Evolutionary conservation across 2,113 vertebrate genomes (phyloP), one percentile per base, ranked within the genome.

Genomic region (Electrona antarctica): DNA sequence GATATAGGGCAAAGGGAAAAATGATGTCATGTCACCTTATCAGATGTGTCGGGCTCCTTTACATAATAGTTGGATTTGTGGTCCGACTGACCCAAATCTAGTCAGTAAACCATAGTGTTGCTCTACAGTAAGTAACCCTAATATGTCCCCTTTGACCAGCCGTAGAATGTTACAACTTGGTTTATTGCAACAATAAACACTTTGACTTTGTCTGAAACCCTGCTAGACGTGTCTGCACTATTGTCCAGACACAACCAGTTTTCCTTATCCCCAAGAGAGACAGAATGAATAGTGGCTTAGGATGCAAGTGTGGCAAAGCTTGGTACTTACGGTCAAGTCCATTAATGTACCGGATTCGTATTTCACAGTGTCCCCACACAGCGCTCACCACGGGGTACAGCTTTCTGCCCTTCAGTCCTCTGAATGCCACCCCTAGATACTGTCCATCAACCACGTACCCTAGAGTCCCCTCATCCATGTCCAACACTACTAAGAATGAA

Each of bases 311-410:
- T 59, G 7, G n/a, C 12, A 7, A 12, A 52, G 33, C 61, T 51
- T 56, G 11, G 82, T 94, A 99, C 97, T 98, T 95, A 99, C 98
- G 98, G 93, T 99, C 98, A 0, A 99, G 97, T 60, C 98, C 97
- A n/a, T 99, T 99, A 87, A 99, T 92, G 95, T 99, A 99, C 87
- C 97, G 96, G 93, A 99, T 98, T 78, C 95, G 89, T 70, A 99
- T 99, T 89, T 99, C 98, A 89, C 98, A 99, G 95, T 99, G 98
- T 88, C 98, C 97, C 98, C 98, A 99, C 79, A 99, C 98, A 0
- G 98, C 98, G 52, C 98, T 99, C 62, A 99, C 97, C 64, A 99
- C 95, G 0, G 97, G 98, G 71, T 99, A 97, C 6, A 99, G 93
- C 81, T 98, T 98, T 61, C 96, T 96, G 85, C 98, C 98, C 69